A percentile compares a stretch with the other conserved stretches of the same genome.
Evolutionary conservation across 2,113 vertebrate genomes (phyloP).

Genomic region (Callionymus lyra): DNA sequence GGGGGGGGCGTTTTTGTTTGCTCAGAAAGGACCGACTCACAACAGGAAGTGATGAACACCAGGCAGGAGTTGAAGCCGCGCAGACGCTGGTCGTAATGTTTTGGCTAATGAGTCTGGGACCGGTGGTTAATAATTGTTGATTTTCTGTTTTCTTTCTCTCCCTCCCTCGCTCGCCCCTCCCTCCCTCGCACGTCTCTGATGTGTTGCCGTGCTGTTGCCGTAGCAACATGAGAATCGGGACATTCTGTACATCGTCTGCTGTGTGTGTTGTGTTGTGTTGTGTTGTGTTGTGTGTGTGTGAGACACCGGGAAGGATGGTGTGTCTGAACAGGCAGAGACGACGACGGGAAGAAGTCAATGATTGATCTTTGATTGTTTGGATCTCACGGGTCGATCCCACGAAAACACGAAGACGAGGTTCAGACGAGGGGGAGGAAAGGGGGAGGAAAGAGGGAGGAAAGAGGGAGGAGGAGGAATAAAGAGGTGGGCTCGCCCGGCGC

Average conservation of each 20-base stretch:
- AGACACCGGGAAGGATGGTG: background rate
- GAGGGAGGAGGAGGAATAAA: slow-evolving; percentile 1
- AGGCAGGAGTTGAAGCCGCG: too few species aligned
- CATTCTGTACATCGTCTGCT: slow-evolving; percentile 36
- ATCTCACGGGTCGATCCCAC: background rate
- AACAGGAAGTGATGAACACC: too few species aligned
- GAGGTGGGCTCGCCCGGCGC: background rate
- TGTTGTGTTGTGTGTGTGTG: slow-evolving; percentile 4
- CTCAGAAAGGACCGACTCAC: too few species aligned
- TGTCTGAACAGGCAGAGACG: background rate
- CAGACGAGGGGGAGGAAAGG: slow-evolving; percentile 16
- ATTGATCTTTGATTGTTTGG: background rate
- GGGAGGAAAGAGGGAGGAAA: slow-evolving; percentile 8
- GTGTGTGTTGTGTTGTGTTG: too few species aligned
- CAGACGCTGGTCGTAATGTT: too few species aligned
- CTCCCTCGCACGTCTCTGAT: slow-evolving; percentile 27
- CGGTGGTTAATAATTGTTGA: too few species aligned
- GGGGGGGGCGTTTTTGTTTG: too few species aligned
- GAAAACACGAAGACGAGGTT: slow-evolving; percentile 5
- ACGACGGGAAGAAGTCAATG: too few species aligned
- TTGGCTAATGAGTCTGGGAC: too few species aligned
- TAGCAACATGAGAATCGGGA: slow-evolving; percentile 57
- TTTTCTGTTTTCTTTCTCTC: slow-evolving; percentile 7
- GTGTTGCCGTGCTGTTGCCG: slow-evolving; percentile 53
- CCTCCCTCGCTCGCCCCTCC: slow-evolving; percentile 7